phyloP scores from a whole-genome alignment of 2,888 invertebrate species.

The Heteromyza rotundicornis region DNA sequence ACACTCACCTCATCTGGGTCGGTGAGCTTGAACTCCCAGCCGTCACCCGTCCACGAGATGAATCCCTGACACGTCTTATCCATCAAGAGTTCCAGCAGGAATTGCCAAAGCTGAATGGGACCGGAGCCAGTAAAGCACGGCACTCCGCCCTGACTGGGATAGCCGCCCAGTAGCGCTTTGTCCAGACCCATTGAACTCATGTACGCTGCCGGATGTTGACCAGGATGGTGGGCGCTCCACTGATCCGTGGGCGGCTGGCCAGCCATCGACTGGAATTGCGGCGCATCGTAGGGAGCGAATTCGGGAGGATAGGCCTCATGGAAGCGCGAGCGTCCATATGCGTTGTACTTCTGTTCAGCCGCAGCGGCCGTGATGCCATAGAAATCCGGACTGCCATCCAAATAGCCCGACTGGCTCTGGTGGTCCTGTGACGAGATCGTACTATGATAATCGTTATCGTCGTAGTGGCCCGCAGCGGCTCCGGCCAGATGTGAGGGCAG shows the following conservation, averaged over 20 bases:
- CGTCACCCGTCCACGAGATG: constrained; percentile 98
- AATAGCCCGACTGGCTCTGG: constrained; percentile 51
- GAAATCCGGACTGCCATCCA: constrained; percentile 53
- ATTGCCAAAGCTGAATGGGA: constrained; percentile 98
- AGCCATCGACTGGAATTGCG: constrained; percentile 79
- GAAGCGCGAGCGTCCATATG: constrained; percentile 58
- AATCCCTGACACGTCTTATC: constrained; percentile 96
- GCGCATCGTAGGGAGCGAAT: constrained; percentile 68
- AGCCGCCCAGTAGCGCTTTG: constrained; percentile 57
- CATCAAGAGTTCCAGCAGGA: constrained; percentile 90
- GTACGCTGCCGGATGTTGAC: constrained; percentile 62
- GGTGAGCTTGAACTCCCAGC: constrained; percentile 98
- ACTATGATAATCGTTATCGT: constrained; percentile 54
- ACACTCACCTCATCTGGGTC: constrained; percentile 91
- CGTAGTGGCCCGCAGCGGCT: constrained; percentile 41
- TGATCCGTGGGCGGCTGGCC: constrained; percentile 67
- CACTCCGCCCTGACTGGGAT: constrained; percentile 60
- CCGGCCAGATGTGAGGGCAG: constrained; percentile 46
- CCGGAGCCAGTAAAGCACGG: constrained; percentile 83
- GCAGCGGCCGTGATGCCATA: constrained; percentile 41
- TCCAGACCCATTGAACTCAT: constrained; percentile 65
- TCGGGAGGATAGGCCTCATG: constrained; percentile 57
- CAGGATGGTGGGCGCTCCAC: constrained; percentile 64
- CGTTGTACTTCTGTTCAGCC: constrained; percentile 50
- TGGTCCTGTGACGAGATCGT: constrained; percentile 52